These are phyloP conservation scores for Crotalus helleri DNA, from an alignment of 2,113 vertebrate genomes.

Conservation along the genomic window DNA sequence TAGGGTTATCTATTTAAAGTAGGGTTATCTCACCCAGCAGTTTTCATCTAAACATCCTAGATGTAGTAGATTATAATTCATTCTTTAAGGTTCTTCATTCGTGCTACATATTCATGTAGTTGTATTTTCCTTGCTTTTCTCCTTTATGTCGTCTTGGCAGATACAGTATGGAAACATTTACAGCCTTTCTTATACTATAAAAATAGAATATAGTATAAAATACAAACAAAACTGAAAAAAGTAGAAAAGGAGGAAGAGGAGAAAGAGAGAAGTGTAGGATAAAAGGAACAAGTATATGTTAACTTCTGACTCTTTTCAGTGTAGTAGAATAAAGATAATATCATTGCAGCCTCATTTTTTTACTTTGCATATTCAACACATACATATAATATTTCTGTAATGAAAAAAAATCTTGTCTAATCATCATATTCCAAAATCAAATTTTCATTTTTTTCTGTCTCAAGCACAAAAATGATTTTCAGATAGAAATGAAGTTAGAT, in stretches of 20 bases:
- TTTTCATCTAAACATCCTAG: not conserved
- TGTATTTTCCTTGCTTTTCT: not conserved
- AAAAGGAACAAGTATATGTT: not conserved
- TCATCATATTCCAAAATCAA: not conserved
- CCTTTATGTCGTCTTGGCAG: not conserved
- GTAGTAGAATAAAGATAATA: not conserved
- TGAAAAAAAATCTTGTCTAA: not conserved
- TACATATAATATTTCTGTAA: not conserved
- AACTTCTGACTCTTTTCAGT: not conserved
- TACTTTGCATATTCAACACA: not conserved
- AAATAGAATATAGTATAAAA: not conserved
- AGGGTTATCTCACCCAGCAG: not conserved
- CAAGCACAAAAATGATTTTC: not conserved
- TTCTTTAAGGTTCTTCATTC: not conserved
- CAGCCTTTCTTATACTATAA: not conserved
- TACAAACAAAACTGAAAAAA: not conserved
- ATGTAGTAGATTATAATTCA: not conserved
- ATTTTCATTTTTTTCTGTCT: not conserved
- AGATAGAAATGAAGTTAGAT: not conserved
- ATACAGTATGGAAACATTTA: not conserved
- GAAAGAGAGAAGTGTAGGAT: not conserved
- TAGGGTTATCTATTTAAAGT: not conserved
- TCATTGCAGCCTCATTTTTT: not conserved
- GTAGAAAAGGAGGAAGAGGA: not conserved
- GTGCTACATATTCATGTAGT: not conserved